Base-by-base conservation (phyloP, 2,797 vertebrate species). In the Aselliscus stoliczkanus region DNA sequence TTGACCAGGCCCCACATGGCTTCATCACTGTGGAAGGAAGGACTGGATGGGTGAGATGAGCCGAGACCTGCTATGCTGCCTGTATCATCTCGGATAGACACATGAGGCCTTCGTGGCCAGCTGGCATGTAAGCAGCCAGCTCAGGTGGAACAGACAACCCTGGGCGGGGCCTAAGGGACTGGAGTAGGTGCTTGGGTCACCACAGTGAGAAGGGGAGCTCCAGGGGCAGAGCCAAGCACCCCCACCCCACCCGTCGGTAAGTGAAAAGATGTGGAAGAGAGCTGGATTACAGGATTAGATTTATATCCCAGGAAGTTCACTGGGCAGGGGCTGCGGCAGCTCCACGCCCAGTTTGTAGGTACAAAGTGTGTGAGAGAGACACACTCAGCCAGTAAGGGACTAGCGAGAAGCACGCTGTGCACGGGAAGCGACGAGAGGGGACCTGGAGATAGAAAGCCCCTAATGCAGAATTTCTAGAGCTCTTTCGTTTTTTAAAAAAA, bases 351-450 rank as follows among this genome's bases (percentile, higher is more conserved):
- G 47, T 14, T 17, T 7, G 17, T 54, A 20, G 17, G 52, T 20
- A 20, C 52, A 54, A 20, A 54, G 69, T 7, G 1, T 18, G 69
- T 29, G 15, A 20, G 29, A 50, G 47, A 50, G 47, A n/a, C 50
- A 12, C 5, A 31, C 1, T 5, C 8, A 27, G 34, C 23, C 29
- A 5, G 62, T 62, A 39, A 31, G 62, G 21, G 42, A 1, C 23
- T 37, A 2, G 69, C 2, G 1, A 11, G 54, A 23, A 25, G 31
- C 15, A 7, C 13, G 31, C 14, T 4, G 18, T 11, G 34, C 9
- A 0, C 5, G 27, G 29, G 8, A 11, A 6, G 25, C 8, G 3
- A 7, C 1, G 27, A 12, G 7, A 25, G n/a, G 5, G 0, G 5
- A 42, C 58, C 73, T 37, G 2, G 89, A 7, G 69, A 14, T 2